Conservation (phyloP, 2,888 invertebrate genomes). For the Myopa tessellatipennis region DNA sequence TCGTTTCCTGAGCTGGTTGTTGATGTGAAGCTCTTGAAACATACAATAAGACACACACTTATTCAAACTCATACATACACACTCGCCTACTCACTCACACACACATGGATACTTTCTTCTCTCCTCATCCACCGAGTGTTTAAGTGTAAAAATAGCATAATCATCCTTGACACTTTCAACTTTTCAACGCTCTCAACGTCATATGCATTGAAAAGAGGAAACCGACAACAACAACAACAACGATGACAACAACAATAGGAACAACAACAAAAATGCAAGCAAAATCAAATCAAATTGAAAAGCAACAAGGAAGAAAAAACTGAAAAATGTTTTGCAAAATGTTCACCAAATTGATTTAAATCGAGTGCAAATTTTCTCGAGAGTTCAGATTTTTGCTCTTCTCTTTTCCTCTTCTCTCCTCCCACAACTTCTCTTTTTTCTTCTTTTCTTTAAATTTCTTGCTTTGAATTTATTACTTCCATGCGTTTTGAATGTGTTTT, state of each 20-base stretch:
- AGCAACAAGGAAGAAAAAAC: background rate
- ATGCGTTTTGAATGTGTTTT: background rate
- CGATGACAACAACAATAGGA: background rate
- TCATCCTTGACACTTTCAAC: conserved; percentile 29
- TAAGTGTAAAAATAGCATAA: conserved; percentile 20
- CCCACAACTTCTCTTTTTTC: too few relatives aligned
- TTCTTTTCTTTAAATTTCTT: background rate
- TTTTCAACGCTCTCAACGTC: background rate
- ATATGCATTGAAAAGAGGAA: background rate
- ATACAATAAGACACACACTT: conserved; percentile 9
- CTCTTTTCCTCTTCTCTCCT: too few relatives aligned
- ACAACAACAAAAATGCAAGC: background rate
- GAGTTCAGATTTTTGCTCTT: too few relatives aligned
- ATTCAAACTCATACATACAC: background rate
- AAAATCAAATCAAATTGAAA: background rate
- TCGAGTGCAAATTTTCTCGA: too few relatives aligned
- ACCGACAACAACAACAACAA: background rate
- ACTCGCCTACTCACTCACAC: too few relatives aligned
- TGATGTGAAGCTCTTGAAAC: background rate
- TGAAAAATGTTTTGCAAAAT: background rate
- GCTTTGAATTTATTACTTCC: background rate
- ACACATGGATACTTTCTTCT: background rate
- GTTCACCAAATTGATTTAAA: too few relatives aligned
- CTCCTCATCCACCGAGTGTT: background rate
- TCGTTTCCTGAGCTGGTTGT: too few relatives aligned